Base-by-base conservation (phyloP, 2,888 invertebrate genomes). In the Corbicula japonica region DNA sequence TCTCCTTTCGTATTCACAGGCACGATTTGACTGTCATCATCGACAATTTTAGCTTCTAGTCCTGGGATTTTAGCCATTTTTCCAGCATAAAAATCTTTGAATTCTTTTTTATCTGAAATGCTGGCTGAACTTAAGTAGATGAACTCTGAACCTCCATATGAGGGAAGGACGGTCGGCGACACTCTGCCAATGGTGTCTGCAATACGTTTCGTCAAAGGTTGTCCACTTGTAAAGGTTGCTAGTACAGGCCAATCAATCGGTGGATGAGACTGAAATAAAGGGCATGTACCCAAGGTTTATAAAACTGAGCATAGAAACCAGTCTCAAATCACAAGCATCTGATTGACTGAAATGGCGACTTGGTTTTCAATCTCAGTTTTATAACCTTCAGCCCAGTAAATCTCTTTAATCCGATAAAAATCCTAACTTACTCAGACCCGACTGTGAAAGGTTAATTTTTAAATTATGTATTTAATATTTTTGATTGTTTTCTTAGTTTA, bases 31-130 rank as follows among this genome's bases (percentile, higher is more conserved):
- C 56, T 65, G 15, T 58, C 26, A 5, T 69, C 73, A 56, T 78
- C 69, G n/a, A 78, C 74, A 21, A 79, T 30, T 30, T 79, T 79
- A n/a, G 69, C 44, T 54, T 73, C 63, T 18, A 62, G 12, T 10
- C 63, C 79, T 15, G 54, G 28, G 8, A 35, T 28, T 10, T 26
- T 38, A 1, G 50, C n/a, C 12, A 62, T 38, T 5, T 50, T 38
- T 26, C 81, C 81, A 38, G 41, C 38, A 10, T 8, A 61, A 56
- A 38, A 75, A 26, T 77, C 74, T 15, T 34, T 30, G 32, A 66
- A 71, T 6, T 58, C 30, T 1, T 50, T 21, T 2, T 12, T 18
- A 23, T 48, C 30, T 3, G 10, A 21, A 10, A 46, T 34, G n/a
- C 26, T 32, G 5, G 28, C 28, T 2, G 30, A 21, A 26, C 48